Conservation (phyloP, 2,888 invertebrate genomes). For the Sycophila texana region DNA sequence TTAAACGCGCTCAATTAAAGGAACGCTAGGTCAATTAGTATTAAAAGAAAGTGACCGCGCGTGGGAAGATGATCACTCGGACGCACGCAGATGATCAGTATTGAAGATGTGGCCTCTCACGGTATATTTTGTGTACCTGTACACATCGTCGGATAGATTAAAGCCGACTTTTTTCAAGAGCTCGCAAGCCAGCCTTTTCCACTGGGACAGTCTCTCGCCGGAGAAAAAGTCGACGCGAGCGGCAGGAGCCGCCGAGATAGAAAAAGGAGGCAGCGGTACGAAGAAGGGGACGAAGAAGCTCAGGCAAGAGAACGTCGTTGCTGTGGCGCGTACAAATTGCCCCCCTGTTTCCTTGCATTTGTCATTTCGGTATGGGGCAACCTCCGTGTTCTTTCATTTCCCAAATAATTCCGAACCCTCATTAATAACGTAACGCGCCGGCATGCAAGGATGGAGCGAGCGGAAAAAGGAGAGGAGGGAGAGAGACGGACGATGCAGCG, state of each 20-base stretch:
- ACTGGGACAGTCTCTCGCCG: conserved; percentile 11
- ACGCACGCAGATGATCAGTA: conserved; percentile 53
- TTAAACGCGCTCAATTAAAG: conserved; percentile 13
- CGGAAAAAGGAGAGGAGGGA: conserved; percentile 52
- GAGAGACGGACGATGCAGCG: conserved; percentile 38
- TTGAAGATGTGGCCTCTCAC: conserved; percentile 28
- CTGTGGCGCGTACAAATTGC: conserved; percentile 70
- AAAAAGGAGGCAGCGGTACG: conserved; percentile 42
- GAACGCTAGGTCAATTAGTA: conserved; percentile 14
- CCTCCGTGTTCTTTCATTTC: conserved; percentile 68
- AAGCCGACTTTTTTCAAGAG: conserved; percentile 40
- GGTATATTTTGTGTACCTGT: neutral
- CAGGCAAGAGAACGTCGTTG: conserved; percentile 59
- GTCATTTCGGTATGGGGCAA: conserved; percentile 68
- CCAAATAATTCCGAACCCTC: conserved; percentile 72
- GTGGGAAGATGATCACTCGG: conserved; percentile 55
- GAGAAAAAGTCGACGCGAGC: neutral
- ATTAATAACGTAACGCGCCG: conserved; percentile 71
- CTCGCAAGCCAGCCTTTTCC: neutral
- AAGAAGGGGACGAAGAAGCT: conserved; percentile 42
- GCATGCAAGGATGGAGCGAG: conserved; percentile 59
- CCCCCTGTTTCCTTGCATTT: conserved; percentile 71
- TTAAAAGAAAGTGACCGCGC: conserved; percentile 17
- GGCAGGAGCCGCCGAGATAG: conserved; percentile 33
- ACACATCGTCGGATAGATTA: conserved; percentile 49